Percentiles rank a stretch among this genome's conserved stretches.
Evolutionary conservation across 2,888 invertebrate species (phyloP).

Genomic region (Trilocha varians): DNA sequence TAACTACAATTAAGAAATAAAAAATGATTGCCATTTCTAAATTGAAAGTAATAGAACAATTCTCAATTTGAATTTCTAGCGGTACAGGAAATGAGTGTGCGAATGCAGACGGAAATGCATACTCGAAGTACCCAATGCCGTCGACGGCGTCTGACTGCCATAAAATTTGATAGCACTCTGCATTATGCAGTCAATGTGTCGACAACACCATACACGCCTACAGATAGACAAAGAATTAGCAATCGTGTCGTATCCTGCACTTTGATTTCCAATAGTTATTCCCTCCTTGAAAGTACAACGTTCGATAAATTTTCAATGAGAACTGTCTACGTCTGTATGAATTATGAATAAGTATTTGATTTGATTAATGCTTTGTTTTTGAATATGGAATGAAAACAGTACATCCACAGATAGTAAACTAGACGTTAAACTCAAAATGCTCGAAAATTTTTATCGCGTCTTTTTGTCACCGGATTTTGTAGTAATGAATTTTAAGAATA

Average conservation of each 20-base stretch:
- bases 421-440: too few species aligned
- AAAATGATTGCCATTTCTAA: conserved; percentile 11
- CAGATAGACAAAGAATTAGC: conserved; percentile 14
- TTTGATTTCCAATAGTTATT: too few species aligned
- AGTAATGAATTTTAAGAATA: too few species aligned
- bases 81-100: conserved; percentile 49
- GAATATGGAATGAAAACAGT: too few species aligned
- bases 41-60: conserved; percentile 1
- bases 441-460: too few species aligned
- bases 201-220: conserved; percentile 22
- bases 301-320: conserved; percentile 5
- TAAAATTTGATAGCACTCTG: conserved; percentile 55
- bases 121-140: conserved; percentile 47
- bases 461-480: too few species aligned
- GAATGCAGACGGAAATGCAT: conserved; percentile 44
- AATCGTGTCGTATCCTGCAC: conserved; percentile 5
- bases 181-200: conserved; percentile 10
- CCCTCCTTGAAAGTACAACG: too few species aligned
- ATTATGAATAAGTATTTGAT: too few species aligned
- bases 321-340: too few species aligned
- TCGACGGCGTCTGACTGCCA: conserved; percentile 54
- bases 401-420: too few species aligned
- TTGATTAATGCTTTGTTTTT: too few species aligned
- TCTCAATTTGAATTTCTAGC: not conserved
- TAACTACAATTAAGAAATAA: too few species aligned